Percentiles rank a stretch among this genome's conserved stretches.
Conservation (phyloP, 2,797 vertebrate genomes). For the Distichodus sexfasciatus region DNA sequence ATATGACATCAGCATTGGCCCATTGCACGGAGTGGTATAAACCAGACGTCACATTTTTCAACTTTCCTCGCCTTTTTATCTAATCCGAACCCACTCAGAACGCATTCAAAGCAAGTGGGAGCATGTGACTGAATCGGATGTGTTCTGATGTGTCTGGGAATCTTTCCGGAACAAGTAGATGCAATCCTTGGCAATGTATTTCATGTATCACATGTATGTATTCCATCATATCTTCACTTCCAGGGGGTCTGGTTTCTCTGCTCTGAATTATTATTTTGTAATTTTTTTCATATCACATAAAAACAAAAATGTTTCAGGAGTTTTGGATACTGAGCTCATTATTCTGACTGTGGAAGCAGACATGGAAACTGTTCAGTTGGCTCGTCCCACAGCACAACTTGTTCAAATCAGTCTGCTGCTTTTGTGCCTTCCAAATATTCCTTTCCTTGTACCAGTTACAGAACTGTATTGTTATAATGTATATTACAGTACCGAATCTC, state of each 20-base stretch:
- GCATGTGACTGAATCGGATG: slow-evolving; percentile 18
- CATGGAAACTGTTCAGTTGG: no score
- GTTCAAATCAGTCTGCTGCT: no score
- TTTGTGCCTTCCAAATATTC: no score
- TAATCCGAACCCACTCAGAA: not conserved
- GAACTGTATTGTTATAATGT: no score
- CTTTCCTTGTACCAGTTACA: no score
- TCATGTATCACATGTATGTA: not conserved
- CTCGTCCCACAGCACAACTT: no score
- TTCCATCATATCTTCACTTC: not conserved
- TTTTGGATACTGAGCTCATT: no score
- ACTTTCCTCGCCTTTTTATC: not conserved
- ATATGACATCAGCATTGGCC: not conserved
- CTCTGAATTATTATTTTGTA: not conserved
- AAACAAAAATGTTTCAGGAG: no score
- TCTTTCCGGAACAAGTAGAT: slow-evolving; percentile 1
- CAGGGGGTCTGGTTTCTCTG: not conserved
- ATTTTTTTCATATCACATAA: not conserved
- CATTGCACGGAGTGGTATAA: not conserved
- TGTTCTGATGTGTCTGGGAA: slow-evolving; percentile 4
- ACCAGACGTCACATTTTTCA: slow-evolving; percentile 3
- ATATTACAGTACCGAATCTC: no score
- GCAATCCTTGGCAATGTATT: not conserved
- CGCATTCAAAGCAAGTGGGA: not conserved
- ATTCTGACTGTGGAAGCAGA: no score